Percentiles rank a stretch among this genome's conserved stretches.
Evolutionary conservation across 1,140 invertebrate genomes (phyloP).

Genomic region (Drosophila ananassae): DNA sequence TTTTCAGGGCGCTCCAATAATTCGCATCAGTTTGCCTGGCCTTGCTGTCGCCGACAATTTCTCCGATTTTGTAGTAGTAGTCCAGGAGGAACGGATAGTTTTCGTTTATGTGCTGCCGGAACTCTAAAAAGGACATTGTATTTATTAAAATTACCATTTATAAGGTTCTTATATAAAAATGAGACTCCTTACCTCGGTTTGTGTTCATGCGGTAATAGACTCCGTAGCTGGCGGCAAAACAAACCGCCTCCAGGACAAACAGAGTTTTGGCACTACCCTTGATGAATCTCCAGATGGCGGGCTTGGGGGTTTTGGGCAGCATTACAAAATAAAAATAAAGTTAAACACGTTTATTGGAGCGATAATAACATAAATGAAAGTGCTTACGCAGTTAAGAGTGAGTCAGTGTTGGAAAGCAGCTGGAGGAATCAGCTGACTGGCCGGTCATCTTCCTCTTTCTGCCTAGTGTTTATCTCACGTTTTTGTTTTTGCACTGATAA

Average conservation of each 20-base stretch:
- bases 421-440: constrained; percentile 31
- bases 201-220: constrained; percentile 87
- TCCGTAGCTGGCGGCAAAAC: constrained; percentile 86
- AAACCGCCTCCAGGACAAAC: constrained; percentile 85
- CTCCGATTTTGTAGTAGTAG: constrained; percentile 87
- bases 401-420: constrained; percentile 23
- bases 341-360: constrained; percentile 30
- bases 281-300: constrained; percentile 85
- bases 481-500: constrained; percentile 72
- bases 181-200: constrained; percentile 85
- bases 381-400: constrained; percentile 47
- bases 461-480: constrained; percentile 49
- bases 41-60: constrained; percentile 85
- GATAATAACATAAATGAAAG: constrained; percentile 11
- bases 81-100: constrained; percentile 87
- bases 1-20: constrained; percentile 84
- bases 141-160: constrained; percentile 7
- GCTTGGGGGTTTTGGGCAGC: constrained; percentile 86
- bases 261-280: constrained; percentile 85
- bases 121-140: constrained; percentile 84
- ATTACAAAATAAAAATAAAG: constrained; percentile 84
- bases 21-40: constrained; percentile 85
- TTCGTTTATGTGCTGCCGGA: constrained; percentile 86
- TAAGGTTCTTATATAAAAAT: constrained; percentile 61
- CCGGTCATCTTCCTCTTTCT: constrained; percentile 28